Conservation (phyloP, 2,888 invertebrate genomes). For the Heliconius sara region DNA sequence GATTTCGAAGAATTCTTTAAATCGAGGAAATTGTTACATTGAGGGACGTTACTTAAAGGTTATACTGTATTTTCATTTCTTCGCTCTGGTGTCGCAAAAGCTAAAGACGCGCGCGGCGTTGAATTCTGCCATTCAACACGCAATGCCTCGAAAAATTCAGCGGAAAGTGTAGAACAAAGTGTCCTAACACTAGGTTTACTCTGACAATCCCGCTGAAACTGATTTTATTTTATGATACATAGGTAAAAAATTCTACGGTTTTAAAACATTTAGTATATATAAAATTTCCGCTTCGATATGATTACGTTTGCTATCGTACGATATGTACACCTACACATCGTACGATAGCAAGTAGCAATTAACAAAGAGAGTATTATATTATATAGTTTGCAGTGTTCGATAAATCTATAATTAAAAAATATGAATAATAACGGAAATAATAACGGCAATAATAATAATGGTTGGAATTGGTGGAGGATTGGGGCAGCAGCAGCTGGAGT, state of each 20-base stretch:
- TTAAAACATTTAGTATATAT: not conserved
- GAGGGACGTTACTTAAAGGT: no score
- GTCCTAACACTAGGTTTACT: not conserved
- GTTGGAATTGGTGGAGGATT: conserved; percentile 36
- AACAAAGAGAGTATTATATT: not conserved
- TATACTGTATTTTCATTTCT: no score
- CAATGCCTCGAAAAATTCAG: not conserved
- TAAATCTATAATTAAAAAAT: not conserved
- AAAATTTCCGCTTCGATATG: no score
- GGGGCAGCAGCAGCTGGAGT: conserved; percentile 36
- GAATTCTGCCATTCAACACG: not conserved
- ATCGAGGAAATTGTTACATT: no score
- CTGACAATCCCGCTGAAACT: no score
- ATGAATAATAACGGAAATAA: conserved; percentile 15
- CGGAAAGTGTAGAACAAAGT: no score
- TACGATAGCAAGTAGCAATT: not conserved
- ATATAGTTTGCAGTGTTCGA: not conserved
- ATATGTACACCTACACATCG: not conserved
- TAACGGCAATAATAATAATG: conserved; percentile 4
- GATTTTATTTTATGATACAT: no score
- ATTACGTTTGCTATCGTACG: not conserved
- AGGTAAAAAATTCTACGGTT: not conserved
- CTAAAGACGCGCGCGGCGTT: not conserved
- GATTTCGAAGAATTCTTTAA: no score
- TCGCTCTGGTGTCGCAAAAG: no score